Evolutionary conservation across 2,888 invertebrate species (phyloP), one percentile per base, ranked within the genome.

Genomic region (Spodoptera exigua): DNA sequence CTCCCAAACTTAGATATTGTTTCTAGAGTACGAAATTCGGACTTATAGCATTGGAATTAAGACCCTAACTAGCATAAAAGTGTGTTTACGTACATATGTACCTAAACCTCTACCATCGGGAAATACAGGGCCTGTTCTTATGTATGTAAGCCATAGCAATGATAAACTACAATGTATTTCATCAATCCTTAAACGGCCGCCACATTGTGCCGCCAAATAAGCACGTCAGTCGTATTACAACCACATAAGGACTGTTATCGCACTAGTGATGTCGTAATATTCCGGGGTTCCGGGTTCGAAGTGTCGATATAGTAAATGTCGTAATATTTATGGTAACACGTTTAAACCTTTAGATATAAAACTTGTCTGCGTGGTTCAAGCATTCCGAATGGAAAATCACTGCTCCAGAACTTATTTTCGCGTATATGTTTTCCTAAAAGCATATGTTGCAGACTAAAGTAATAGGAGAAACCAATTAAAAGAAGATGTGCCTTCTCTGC

Each of bases 191-290:
- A 55, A 32, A 36, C 12, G 44, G 54, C 27, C 1, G 9, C 41
- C 43, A 61, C 41, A 55, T 35, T 45, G 13, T 3, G 21, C 21
- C 17, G 9, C 69, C 55, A 41, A 62, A 69, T 69, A 62, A 70
- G 70, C 17, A 12, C 35, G 35, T 47, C 54, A 46, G 54, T 16
- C 14, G 46, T 21, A 45, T 74, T 74, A 62, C 18, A 45, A 43
- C 40, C 46, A 52, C 51, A 74, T 35, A 70, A 74, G 75, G 74
- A 69, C 21, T 27, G 27, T 27, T 27, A 27, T 18, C 40, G 3
- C 68, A 67, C 74, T 70, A 70, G 32, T 32, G n/a, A 54, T 48
- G 57, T 4, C 63, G 75, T 39, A 74, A 74, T 44, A 36, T 16
- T n/a, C n/a, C 10, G 36, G 14, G 37, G 54, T 74, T 69, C 69